Evolutionary conservation across 2,888 invertebrate species (phyloP).

Genomic region (Taphrorychus bicolor): DNA sequence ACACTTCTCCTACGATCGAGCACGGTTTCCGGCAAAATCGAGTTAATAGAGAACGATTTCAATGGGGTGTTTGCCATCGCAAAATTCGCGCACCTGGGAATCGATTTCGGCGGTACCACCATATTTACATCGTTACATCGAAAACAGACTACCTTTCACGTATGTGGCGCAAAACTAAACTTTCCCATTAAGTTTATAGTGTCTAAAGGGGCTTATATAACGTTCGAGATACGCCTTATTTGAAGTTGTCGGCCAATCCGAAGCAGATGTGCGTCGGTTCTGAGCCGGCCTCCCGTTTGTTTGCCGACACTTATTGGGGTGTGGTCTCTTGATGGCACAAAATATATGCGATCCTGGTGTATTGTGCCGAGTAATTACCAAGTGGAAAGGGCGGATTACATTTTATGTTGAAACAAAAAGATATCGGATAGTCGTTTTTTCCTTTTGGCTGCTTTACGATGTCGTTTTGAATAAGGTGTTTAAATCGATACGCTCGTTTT

Average conservation of each 20-base stretch:
- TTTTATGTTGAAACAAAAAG: constrained; percentile 31
- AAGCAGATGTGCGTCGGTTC: constrained; percentile 19
- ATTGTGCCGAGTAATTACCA: constrained; percentile 44
- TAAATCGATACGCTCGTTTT: constrained; percentile 29
- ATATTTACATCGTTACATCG: constrained; percentile 45
- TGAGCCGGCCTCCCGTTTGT: constrained; percentile 45
- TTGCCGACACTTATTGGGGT: constrained; percentile 47
- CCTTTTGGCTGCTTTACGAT: constrained; percentile 20
- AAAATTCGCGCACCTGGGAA: constrained; percentile 35
- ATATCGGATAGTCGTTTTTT: background rate
- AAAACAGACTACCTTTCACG: constrained; percentile 42
- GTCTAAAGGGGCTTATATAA: constrained; percentile 45
- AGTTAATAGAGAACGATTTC: constrained; percentile 82
- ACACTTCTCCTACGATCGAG: constrained; percentile 29
- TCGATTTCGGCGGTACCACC: constrained; percentile 45
- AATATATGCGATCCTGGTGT: constrained; percentile 28
- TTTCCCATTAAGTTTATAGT: constrained; percentile 44
- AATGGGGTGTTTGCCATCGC: constrained; percentile 67
- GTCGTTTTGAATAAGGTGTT: constrained; percentile 32
- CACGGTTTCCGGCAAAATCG: constrained; percentile 66
- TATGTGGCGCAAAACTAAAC: constrained; percentile 41
- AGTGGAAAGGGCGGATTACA: constrained; percentile 36
- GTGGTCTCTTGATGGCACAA: constrained; percentile 43
- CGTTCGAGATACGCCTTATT: constrained; percentile 45
- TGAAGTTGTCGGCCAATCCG: constrained; percentile 34